Conservation (phyloP, 1,140 invertebrate genomes). For the Listronotus oregonensis region DNA sequence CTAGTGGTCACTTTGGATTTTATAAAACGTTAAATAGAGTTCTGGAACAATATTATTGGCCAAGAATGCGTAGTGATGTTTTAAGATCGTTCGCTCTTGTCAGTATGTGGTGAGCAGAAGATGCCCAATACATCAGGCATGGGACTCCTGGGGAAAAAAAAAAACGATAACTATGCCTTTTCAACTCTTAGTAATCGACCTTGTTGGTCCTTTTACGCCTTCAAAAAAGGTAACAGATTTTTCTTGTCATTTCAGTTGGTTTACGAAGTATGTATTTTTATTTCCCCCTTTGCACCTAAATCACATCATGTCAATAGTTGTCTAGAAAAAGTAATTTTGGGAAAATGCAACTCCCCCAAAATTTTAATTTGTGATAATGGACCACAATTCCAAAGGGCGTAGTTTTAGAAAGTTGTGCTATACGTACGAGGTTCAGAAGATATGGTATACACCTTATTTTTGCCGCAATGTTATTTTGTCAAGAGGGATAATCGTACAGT, state of each 20-base stretch:
- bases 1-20: constrained; percentile 14
- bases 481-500: constrained; percentile 31
- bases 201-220: constrained; percentile 52
- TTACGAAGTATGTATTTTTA: too few relatives aligned
- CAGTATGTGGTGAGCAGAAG: constrained; percentile 32
- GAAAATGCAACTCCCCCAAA: constrained; percentile 10
- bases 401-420: constrained; percentile 10
- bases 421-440: constrained; percentile 20
- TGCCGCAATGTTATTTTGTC: constrained; percentile 23
- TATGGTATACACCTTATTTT: constrained; percentile 26
- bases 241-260: constrained; percentile 39
- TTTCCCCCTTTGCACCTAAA: too few relatives aligned
- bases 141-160: constrained; percentile 33
- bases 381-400: constrained; percentile 23
- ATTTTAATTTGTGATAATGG: constrained; percentile 39
- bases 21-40: constrained; percentile 31
- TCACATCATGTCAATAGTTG: constrained; percentile 43
- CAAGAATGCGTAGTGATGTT: constrained; percentile 30
- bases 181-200: constrained; percentile 46
- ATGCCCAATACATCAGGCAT: not conserved
- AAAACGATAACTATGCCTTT: constrained; percentile 33
- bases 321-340: constrained; percentile 37
- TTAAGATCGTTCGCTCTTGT: constrained; percentile 17
- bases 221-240: constrained; percentile 45
- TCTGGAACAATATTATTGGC: constrained; percentile 34